Conservation (phyloP, 1,140 invertebrate species). For the Pseudomyrmex cubaensis region DNA sequence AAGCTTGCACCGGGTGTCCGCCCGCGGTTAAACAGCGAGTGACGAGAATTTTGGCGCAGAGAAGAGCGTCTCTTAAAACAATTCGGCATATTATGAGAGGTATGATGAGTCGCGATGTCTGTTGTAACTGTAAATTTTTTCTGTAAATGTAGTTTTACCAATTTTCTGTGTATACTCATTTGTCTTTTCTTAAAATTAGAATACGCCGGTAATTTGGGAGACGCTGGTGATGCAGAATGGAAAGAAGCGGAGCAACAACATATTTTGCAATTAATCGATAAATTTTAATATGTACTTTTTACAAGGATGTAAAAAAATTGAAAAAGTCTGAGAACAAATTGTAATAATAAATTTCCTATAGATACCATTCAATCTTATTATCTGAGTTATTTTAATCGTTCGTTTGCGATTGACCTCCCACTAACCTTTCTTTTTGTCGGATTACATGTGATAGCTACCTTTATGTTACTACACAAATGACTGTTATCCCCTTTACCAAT, state of each 20-base stretch:
- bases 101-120: conserved; percentile 73
- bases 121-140: neutral
- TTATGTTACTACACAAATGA: too few relatives aligned
- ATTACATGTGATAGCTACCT: too few relatives aligned
- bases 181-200: conserved; percentile 86
- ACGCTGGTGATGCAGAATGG: conserved; percentile 93
- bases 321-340: too few relatives aligned
- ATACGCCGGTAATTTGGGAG: conserved; percentile 97
- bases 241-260: conserved; percentile 95
- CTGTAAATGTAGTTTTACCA: conserved; percentile 43
- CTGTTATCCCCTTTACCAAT: too few relatives aligned
- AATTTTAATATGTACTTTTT: conserved; percentile 89
- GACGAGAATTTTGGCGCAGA: conserved; percentile 94
- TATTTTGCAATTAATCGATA: conserved; percentile 96
- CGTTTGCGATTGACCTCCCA: too few relatives aligned
- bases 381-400: too few relatives aligned
- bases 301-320: neutral
- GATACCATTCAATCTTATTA: too few relatives aligned
- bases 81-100: conserved; percentile 97
- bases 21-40: conserved; percentile 94
- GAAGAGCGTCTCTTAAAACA: conserved; percentile 96
- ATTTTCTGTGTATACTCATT: neutral
- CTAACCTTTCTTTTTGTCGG: too few relatives aligned
- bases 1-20: conserved; percentile 93
- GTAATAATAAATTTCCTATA: too few relatives aligned